These are phyloP conservation scores for Melanogrammus aeglefinus DNA, from an alignment of 2,797 vertebrate species.

Conservation along the genomic window DNA sequence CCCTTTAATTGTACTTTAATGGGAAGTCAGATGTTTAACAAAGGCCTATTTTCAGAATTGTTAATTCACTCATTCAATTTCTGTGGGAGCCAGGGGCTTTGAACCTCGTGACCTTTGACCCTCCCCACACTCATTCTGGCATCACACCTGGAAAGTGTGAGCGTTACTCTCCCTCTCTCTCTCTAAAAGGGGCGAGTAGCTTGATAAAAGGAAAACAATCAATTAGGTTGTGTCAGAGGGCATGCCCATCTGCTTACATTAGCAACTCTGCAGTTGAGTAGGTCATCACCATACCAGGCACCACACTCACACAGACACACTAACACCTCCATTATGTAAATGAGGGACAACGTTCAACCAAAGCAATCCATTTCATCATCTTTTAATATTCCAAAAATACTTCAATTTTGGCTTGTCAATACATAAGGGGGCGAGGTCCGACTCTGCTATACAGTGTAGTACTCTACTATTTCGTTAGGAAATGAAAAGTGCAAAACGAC, in stretches of 20 bases:
- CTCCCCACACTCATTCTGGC: not conserved
- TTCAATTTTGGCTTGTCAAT: conserved; percentile 63
- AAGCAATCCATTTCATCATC: conserved; percentile 29
- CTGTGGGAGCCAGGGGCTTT: not conserved
- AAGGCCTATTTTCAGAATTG: not conserved
- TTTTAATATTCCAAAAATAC: conserved; percentile 76
- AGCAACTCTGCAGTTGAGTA: not conserved
- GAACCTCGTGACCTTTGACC: not conserved
- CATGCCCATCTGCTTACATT: conserved; percentile 9
- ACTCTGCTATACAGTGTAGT: conserved; percentile 59
- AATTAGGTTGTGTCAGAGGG: conserved; percentile 4
- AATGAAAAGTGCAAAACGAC: conserved; percentile 61
- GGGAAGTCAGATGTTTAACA: not conserved
- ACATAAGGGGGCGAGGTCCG: conserved; percentile 48
- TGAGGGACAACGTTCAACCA: not conserved
- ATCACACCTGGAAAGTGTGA: conserved; percentile 8
- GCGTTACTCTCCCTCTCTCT: not conserved
- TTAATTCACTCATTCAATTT: not conserved
- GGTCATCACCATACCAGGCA: conserved; percentile 17
- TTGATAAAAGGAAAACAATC: conserved; percentile 8
- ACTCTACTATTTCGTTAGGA: conserved; percentile 52
- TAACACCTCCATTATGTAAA: not conserved
- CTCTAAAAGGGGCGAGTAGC: not conserved
- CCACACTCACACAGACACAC: not conserved
- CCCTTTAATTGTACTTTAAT: not conserved